Evolutionary conservation across 1,140 invertebrate species (phyloP).

Genomic region (Dendrolimus punctatus): DNA sequence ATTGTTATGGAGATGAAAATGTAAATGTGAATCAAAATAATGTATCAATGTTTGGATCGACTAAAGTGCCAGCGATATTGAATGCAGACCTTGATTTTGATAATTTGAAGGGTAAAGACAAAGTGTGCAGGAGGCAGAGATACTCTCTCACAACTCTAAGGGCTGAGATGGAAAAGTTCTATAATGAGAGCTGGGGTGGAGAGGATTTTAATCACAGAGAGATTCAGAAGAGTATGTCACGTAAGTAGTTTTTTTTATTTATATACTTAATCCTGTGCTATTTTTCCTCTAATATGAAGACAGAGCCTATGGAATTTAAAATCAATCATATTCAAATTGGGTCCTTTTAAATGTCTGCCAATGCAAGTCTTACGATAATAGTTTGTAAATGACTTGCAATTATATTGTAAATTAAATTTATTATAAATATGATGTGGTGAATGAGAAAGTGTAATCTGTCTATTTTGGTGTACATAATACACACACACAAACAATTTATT

Average conservation of each 20-base stretch:
- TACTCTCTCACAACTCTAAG: slow-evolving; percentile 54
- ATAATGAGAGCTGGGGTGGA: slow-evolving; percentile 75
- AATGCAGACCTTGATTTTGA: slow-evolving; percentile 62
- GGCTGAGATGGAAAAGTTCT: slow-evolving; percentile 74
- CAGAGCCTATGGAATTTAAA: no score
- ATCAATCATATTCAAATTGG: no score
- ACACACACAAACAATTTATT: no score
- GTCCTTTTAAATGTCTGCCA: no score
- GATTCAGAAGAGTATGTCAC: slow-evolving; percentile 72
- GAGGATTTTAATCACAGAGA: slow-evolving; percentile 73
- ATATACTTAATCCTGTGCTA: neutral
- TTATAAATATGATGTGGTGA: no score
- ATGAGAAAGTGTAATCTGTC: no score
- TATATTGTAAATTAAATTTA: no score
- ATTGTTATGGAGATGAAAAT: slow-evolving; percentile 27
- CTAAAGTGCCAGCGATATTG: slow-evolving; percentile 53
- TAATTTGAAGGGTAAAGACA: slow-evolving; percentile 53
- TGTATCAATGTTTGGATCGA: slow-evolving; percentile 44
- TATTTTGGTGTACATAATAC: no score
- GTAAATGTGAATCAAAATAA: slow-evolving; percentile 10
- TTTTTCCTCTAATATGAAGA: no score
- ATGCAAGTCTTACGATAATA: no score
- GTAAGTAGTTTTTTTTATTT: slow-evolving; percentile 51
- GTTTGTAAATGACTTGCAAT: no score
- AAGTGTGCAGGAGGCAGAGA: slow-evolving; percentile 33